Base-by-base conservation (phyloP, 2,888 invertebrate species). In the Dinocampus coccinellae region DNA sequence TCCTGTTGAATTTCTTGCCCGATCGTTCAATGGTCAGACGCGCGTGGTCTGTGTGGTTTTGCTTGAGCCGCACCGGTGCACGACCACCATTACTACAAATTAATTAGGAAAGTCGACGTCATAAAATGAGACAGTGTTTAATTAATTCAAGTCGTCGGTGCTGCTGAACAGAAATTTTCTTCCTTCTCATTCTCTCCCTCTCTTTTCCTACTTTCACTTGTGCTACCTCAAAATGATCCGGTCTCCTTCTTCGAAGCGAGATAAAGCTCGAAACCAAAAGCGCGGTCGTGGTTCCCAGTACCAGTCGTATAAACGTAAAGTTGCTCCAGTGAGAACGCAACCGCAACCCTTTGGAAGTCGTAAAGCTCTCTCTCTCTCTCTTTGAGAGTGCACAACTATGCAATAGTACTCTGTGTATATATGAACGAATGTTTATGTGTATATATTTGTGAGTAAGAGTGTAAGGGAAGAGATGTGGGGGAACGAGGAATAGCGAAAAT, bases 71-170 rank as follows among this genome's bases (percentile, higher is more conserved):
- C 61, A 22, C 58, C 42, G 36, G 69, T 61, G 61, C 34, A 63
- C 69, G 58, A 52, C 69, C 70, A 66, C 76, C 66, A 77, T 75
- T 73, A 76, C 76, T 74, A 73, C 75, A 74, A 76, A 79, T 78
- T 79, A 79, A 79, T 77, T 77, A 76, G 76, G 74, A 76, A 79
- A 77, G 76, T 76, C 76, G 77, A 77, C 76, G 77, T 76, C 77
- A 77, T 78, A 78, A 77, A 77, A 75, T 73, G 75, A 58, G 60
- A 75, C 57, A 72, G 53, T 52, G 76, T 78, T 77, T 76, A 79
- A 78, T 78, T 79, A 80, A 79, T 80, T 77, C 72, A 71, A 75
- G 75, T 73, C 74, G 70, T 68, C 64, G 58, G 57, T 69, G 55
- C 68, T 69, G 64, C 66, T 75, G 74, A 72, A 65, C 76, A 72